phyloP scores from a whole-genome alignment of 1,140 invertebrate species.

The Pteromalus puparum region DNA sequence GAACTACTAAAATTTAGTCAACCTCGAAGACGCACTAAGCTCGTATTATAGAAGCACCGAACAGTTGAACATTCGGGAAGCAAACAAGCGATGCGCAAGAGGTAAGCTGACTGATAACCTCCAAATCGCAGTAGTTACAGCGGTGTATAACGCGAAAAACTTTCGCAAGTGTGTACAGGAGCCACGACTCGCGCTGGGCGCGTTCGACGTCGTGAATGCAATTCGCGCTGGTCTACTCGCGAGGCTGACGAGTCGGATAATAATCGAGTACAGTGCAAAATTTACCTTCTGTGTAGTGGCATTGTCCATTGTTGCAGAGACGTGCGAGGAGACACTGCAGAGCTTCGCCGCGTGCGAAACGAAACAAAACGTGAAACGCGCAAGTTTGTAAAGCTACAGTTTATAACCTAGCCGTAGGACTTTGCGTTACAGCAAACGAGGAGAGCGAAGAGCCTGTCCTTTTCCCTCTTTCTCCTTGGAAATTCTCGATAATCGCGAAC shows the following conservation, averaged over 20 bases:
- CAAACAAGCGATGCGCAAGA: neutral
- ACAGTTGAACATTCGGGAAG: slow-evolving; percentile 32
- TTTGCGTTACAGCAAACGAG: neutral
- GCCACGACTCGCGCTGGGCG: neutral
- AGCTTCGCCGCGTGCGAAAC: slow-evolving; percentile 36
- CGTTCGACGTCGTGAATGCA: slow-evolving; percentile 24
- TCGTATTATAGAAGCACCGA: neutral
- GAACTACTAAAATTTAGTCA: neutral
- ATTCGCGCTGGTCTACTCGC: neutral
- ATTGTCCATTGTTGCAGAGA: slow-evolving; percentile 45
- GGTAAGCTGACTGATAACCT: slow-evolving; percentile 25
- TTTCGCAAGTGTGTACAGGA: neutral
- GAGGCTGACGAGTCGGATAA: neutral
- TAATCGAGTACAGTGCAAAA: neutral
- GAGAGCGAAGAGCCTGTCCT: neutral
- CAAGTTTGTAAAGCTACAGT: neutral
- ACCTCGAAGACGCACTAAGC: neutral
- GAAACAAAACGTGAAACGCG: slow-evolving; percentile 11
- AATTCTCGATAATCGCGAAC: neutral
- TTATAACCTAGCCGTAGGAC: slow-evolving; percentile 41
- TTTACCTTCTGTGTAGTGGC: slow-evolving; percentile 45
- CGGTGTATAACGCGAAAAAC: neutral
- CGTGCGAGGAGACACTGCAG: neutral
- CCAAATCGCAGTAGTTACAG: neutral
- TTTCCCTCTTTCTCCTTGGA: neutral